Base-by-base conservation (phyloP, 1,140 invertebrate genomes). In the Drosophila repleta region DNA sequence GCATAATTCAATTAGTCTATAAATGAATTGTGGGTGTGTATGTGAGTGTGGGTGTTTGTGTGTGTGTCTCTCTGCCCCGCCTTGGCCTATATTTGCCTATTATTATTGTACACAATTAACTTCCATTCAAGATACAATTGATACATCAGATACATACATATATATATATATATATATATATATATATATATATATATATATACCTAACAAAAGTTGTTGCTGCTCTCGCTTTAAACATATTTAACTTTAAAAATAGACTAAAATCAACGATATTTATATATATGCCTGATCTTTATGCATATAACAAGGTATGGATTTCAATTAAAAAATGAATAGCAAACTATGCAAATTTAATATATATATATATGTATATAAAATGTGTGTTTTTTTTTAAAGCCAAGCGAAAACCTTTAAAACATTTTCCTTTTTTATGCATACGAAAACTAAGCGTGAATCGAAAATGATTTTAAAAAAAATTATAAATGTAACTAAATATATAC, bases 1-100 rank as follows among this genome's bases (percentile, higher is more conserved):
- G 76, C 76, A 79, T 63, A 74, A 64, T 77, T 72, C 63, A 79
- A 79, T 79, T 79, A 79, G 55, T 57, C 77, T 76, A 81, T 72
- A 75, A 74, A 71, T 66, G 45, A 43, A 60, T 67, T 53, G 43
- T 41, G 53, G 11, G 35, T 41, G 52, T 57, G 8, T 66, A 18
- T 69, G 15, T 66, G 29, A n/a, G n/a, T n/a, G n/a, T n/a, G n/a
- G n/a, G n/a, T n/a, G n/a, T n/a, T n/a, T n/a, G n/a, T n/a, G 8
- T 66, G 26, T 69, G 15, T 66, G 29, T 26, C 8, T 58, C 7
- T 52, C 17, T 61, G 64, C 32, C 41, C 51, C 57, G 48, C 66
- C 66, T 68, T 62, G 39, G 49, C 20, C 56, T 35, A 52, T 52
- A 52, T 52, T 41, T 61, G 6, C 49, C 35, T 15, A 32, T 51